These are phyloP conservation scores for Drosophila funebris DNA, from an alignment of 1,140 invertebrate species.

Conservation along the genomic window DNA sequence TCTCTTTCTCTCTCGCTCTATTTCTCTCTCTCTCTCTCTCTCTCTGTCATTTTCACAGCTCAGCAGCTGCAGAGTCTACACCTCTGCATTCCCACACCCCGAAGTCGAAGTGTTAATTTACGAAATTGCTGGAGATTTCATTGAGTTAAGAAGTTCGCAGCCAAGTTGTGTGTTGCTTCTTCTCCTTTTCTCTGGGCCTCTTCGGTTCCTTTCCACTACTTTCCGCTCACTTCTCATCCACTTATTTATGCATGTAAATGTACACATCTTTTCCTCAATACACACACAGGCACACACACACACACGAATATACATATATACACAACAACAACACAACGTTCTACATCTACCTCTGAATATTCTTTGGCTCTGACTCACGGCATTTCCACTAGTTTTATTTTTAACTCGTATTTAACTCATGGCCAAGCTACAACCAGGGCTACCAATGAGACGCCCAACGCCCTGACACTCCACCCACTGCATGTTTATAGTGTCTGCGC, in stretches of 20 bases:
- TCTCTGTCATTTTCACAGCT: conserved; percentile 48
- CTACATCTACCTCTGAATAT: conserved; percentile 50
- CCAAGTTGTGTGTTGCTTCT: conserved; percentile 27
- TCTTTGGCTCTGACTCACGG: conserved; percentile 48
- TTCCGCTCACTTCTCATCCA: neutral
- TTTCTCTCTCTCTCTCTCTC: neutral
- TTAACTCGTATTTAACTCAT: conserved; percentile 52
- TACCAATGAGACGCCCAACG: neutral
- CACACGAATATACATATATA: conserved; percentile 1
- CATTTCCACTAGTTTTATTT: conserved; percentile 70
- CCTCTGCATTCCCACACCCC: neutral
- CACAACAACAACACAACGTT: conserved; percentile 51
- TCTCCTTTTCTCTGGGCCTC: neutral
- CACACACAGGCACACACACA: conserved; percentile 21
- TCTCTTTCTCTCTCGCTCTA: neutral
- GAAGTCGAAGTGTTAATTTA: conserved; percentile 75
- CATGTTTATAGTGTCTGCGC: conserved; percentile 71
- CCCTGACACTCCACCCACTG: conserved; percentile 24
- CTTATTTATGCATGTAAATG: conserved; percentile 81
- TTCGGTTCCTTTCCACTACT: neutral
- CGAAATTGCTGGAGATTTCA: conserved; percentile 79
- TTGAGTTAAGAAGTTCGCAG: conserved; percentile 75
- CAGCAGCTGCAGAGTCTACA: conserved; percentile 19
- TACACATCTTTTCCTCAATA: conserved; percentile 30
- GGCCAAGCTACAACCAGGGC: neutral